A percentile compares a stretch with the other conserved stretches of the same genome.
These are phyloP conservation scores for Discoglossus pictus DNA, from an alignment of 2,797 vertebrate species.

Conservation along the genomic window DNA sequence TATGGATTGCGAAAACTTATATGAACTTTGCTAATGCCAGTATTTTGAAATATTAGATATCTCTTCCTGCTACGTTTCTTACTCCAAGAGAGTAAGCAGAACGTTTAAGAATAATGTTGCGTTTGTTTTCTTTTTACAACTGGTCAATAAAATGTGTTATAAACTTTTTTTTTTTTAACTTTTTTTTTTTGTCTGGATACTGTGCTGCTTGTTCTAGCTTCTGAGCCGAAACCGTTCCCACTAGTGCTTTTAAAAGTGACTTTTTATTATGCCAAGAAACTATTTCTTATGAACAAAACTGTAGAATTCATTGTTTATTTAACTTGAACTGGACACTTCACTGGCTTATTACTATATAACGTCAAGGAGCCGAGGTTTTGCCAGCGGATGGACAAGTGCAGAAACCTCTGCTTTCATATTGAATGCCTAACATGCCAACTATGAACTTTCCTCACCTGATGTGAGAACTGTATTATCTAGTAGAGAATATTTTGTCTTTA, in stretches of 20 bases:
- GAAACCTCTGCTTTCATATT: no score
- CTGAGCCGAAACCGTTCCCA: slow-evolving; percentile 41
- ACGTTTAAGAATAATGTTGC: slow-evolving; percentile 41
- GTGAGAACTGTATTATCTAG: slow-evolving; percentile 54
- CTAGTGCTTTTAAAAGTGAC: slow-evolving; percentile 28
- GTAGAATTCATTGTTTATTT: not conserved
- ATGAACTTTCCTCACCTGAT: slow-evolving; percentile 55
- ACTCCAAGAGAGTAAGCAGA: slow-evolving; percentile 27
- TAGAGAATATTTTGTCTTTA: slow-evolving; percentile 57
- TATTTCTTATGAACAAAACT: slow-evolving; percentile 51
- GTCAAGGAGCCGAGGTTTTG: no score
- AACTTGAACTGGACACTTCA: not conserved
- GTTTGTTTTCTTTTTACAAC: slow-evolving; percentile 41
- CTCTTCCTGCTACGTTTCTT: slow-evolving; percentile 19
- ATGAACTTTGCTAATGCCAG: slow-evolving; percentile 39
- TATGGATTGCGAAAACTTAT: slow-evolving; percentile 49
- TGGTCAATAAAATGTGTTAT: slow-evolving; percentile 38
- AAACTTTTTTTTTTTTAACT: no score
- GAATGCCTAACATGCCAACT: slow-evolving; percentile 55
- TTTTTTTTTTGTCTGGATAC: slow-evolving; percentile 38
- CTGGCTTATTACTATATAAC: not conserved
- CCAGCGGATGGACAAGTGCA: no score
- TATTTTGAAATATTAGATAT: slow-evolving; percentile 49
- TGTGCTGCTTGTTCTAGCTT: slow-evolving; percentile 41
- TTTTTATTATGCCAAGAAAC: slow-evolving; percentile 45